Conservation (phyloP, 1,140 invertebrate species). For the Achroia grisella region DNA sequence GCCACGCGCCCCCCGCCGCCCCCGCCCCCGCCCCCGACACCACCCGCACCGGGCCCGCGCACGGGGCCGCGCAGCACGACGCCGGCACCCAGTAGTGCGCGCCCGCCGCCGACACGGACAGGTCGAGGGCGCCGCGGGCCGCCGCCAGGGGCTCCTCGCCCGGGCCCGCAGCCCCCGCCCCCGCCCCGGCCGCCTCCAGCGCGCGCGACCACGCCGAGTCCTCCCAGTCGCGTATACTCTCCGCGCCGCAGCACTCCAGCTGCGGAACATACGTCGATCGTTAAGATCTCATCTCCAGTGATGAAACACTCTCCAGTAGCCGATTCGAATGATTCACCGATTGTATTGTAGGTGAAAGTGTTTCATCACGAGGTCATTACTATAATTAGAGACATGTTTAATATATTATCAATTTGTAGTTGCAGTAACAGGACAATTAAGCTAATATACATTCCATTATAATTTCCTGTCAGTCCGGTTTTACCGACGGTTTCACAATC, state of each 20-base stretch:
- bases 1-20: constrained; percentile 17
- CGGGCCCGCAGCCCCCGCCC: constrained; percentile 3
- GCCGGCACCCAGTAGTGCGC: constrained; percentile 42
- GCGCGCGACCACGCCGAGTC: constrained; percentile 32
- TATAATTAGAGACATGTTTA: background rate
- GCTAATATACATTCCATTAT: too few relatives aligned
- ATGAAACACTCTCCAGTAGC: too few relatives aligned
- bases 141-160: background rate
- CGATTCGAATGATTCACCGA: too few relatives aligned
- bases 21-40: constrained; percentile 17
- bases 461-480: too few relatives aligned
- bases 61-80: constrained; percentile 31
- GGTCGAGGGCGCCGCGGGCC: constrained; percentile 24
- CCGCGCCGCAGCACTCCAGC: constrained; percentile 45
- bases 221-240: constrained; percentile 46
- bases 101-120: constrained; percentile 37
- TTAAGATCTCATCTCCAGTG: too few relatives aligned
- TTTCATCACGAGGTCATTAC: too few relatives aligned
- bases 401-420: background rate
- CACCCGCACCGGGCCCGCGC: constrained; percentile 16
- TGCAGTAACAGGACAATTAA: background rate
- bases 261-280: constrained; percentile 5
- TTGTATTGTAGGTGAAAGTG: too few relatives aligned
- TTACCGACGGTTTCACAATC: too few relatives aligned
- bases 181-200: constrained; percentile 4